These are phyloP conservation scores for Podotricha telesiphe DNA, from an alignment of 2,888 invertebrate genomes.

Conservation along the genomic window DNA sequence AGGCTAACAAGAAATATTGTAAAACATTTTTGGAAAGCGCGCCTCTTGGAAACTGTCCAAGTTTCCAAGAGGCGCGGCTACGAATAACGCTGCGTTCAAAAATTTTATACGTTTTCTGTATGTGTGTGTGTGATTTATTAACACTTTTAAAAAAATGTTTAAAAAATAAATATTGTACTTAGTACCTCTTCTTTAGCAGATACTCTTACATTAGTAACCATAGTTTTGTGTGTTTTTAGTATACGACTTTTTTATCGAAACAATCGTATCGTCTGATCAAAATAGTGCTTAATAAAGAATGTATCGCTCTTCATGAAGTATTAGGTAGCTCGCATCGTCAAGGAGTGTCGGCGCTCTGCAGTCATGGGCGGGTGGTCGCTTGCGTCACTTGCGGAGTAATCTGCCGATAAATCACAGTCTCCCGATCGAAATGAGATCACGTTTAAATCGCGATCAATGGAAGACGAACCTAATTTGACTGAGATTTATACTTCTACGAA, in stretches of 20 bases:
- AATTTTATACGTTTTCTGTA: too few species aligned
- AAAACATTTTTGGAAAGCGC: too few species aligned
- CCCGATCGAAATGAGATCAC: slow-evolving; percentile 80
- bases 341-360: slow-evolving; percentile 66
- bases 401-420: slow-evolving; percentile 73
- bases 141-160: too few species aligned
- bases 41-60: too few species aligned
- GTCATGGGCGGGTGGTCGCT: slow-evolving; percentile 74
- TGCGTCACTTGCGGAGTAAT: slow-evolving; percentile 76
- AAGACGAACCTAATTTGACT: slow-evolving; percentile 64
- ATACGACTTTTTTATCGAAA: background rate
- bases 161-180: too few species aligned
- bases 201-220: too few species aligned
- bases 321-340: slow-evolving; percentile 53
- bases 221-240: background rate
- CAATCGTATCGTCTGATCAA: slow-evolving; percentile 34
- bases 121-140: too few species aligned
- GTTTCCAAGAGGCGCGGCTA: too few species aligned
- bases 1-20: too few species aligned
- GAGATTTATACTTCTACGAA: slow-evolving; percentile 35
- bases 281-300: slow-evolving; percentile 33
- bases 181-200: too few species aligned
- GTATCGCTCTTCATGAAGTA: slow-evolving; percentile 30
- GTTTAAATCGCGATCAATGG: slow-evolving; percentile 65
- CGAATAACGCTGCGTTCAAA: too few species aligned